Evolutionary conservation across 2,888 invertebrate genomes (phyloP), one percentile per base, ranked within the genome.

Genomic region (Drosophila setosimentum): DNA sequence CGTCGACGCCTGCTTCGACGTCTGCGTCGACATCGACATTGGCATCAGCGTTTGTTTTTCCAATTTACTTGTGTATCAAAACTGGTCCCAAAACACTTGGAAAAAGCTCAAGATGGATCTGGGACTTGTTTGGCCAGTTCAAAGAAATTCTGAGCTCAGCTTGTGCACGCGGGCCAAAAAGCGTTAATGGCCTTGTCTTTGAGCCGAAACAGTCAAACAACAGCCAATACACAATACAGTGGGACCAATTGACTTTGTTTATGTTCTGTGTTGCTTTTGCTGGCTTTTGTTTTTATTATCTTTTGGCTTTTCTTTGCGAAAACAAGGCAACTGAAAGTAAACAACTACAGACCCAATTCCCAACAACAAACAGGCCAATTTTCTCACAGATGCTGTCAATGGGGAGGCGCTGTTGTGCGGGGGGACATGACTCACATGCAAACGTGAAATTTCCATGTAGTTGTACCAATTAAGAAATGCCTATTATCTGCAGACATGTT

Each of bases 281-380:
- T 71, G 73, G 21, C 69, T 71, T 71, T 69, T 78, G 71, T 60
- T 76, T 68, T 51, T 78, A 59, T 73, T 68, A 55, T 57, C 33
- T 50, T 68, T 50, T 5, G 55, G 13, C 49, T 21, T 55, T 66
- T 21, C 40, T 68, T 30, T 65, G 63, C 54, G 53, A 72, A 71
- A 75, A 73, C 78, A 74, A 80, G 64, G 59, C 75, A 71, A 74
- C 77, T 68, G 78, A 87, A 85, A 88, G 90, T 81, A 87, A 81
- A 82, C 77, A 73, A 32, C 24, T 67, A 76, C 77, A 81, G 89
- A 83, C 89, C 90, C 72, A 80, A 84, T 89, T 89, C 89, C 86
- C 89, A 90, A 87, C 77, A 78, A 74, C 73, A 65, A 75, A 62
- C 66, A 51, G 55, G 32, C 49, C 67, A 61, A 59, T 69, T 73